Evolutionary conservation across 1,140 invertebrate species (phyloP), one percentile per base, ranked within the genome.

Genomic region (Bathynomus jamesi): DNA sequence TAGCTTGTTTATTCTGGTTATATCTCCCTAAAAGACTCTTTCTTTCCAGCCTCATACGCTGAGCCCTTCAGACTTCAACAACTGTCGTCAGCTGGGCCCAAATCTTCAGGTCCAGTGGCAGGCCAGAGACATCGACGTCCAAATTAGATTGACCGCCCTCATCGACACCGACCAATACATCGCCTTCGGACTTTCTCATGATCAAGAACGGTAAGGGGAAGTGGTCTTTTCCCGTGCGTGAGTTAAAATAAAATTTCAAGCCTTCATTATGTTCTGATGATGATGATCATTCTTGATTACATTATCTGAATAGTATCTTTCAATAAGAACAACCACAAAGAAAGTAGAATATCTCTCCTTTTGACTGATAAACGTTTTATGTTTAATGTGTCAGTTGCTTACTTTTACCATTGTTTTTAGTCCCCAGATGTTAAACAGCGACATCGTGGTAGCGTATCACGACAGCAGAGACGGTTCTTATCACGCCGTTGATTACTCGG

Each of bases 101-200:
- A 62, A 76, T 61, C 70, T 76, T 29, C 72, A 76, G 30, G 75
- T 76, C 40, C 70, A 76, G 66, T 76, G 75, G 75, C 71, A 74
- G 30, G 72, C 65, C 11, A 64, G 64, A 53, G 61, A 73, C n/a
- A 67, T 73, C 11, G 69, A 73, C 21, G 61, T 94, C 1, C 87
- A 90, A 78, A 89, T 95, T 61, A 88, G 88, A 11, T 81, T 95
- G 11, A 87, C 90, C 0, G 91, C 88, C 0, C 85, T 87, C 29
- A 91, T 95, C 30, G 83, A 85, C 11, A 89, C 92, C 72, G 89
- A 93, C 78, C 90, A 95, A 80, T 96, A 94, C 79, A 90, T 95
- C 81, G 89, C 92, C 0, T 93, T 96, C 73, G 93, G 93, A 0
- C 82, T 94, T 1, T 93, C 91, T 3, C 92, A 91, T 0, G 86